Evolutionary conservation across 2,113 vertebrate genomes (phyloP), one percentile per base, ranked within the genome.

Genomic region (Dasyprocta punctata): DNA sequence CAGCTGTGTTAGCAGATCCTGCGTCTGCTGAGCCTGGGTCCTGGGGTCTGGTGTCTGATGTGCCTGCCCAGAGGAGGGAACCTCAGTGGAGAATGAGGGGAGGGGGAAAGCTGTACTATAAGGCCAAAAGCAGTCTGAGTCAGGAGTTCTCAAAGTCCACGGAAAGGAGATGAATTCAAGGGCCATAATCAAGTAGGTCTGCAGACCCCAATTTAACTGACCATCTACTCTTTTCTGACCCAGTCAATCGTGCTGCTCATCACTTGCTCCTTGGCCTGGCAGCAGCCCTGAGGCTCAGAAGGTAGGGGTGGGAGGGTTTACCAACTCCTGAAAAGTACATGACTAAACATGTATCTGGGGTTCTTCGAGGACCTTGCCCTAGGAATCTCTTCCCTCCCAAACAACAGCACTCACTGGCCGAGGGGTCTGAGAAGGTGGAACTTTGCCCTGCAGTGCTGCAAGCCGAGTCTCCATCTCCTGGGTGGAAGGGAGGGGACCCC

Each of bases 401-500:
- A 16, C 69, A 44, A 78, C 17, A 86, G 38, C 95, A 90, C 98
- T 99, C 98, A 99, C 99, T 88, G 98, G 98, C 95, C 96, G 99
- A 47, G 98, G 96, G 88, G 98, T 97, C 98, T 98, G 98, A 47
- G 99, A 99, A 92, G 99, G 98, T 67, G 92, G 98, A 28, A 92
- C 89, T 95, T 98, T 98, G 80, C 99, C 99, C 96, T 99, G 99
- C 69, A 99, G 96, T 33, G 96, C 97, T 54, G 99, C 99, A 97
- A 99, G 98, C 0, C 99, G 99, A 73, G 99, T 98, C 97, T 99
- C 99, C 98, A 99, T 99, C 75, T 99, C 99, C 83, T 97, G 90
- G 2, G 98, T 89, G 83, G 99, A 99, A 88, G 99, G 99, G 96
- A 99, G 97, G n/a, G 98, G 98, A 90, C 98, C 97, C 58, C 78